phyloP scores from a whole-genome alignment of 2,888 invertebrate genomes.

The Temnothorax unifasciatus region DNA sequence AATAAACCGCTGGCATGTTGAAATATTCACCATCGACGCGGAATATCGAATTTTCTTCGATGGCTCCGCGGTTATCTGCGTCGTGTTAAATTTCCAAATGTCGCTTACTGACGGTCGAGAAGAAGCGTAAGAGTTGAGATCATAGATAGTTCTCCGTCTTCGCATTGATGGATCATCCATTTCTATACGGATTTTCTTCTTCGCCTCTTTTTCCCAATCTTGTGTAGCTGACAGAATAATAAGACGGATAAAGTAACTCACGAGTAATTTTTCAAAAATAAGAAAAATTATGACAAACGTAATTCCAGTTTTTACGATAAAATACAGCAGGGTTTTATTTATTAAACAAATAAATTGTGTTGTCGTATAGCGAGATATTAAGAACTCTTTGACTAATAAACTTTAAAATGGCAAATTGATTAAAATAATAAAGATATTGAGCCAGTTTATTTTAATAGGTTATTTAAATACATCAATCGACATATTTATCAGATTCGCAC shows the following conservation, averaged over 20 bases:
- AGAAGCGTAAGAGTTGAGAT: constrained; percentile 75
- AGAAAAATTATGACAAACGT: not conserved
- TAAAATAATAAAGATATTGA: constrained; percentile 4
- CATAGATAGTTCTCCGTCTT: constrained; percentile 75
- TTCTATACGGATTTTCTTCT: constrained; percentile 58
- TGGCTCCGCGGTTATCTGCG: constrained; percentile 35
- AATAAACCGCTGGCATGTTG: not conserved
- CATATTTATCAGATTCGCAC: constrained; percentile 8
- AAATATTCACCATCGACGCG: constrained; percentile 69
- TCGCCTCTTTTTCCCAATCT: constrained; percentile 69
- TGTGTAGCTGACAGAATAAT: constrained; percentile 3
- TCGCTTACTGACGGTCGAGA: constrained; percentile 66
- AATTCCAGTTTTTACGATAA: not conserved
- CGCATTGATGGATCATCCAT: constrained; percentile 26
- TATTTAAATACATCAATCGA: constrained; percentile 9
- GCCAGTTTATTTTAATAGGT: not conserved
- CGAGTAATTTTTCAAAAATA: not conserved
- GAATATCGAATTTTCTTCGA: constrained; percentile 73
- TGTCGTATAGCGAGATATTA: not conserved
- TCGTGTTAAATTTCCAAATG: constrained; percentile 56
- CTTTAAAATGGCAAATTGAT: not conserved
- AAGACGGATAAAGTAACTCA: not conserved
- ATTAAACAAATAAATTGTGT: not conserved
- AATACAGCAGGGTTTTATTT: not conserved
- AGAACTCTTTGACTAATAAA: not conserved